Base-by-base conservation (phyloP, 2,797 vertebrate genomes). In the Molossus alvarezi region DNA sequence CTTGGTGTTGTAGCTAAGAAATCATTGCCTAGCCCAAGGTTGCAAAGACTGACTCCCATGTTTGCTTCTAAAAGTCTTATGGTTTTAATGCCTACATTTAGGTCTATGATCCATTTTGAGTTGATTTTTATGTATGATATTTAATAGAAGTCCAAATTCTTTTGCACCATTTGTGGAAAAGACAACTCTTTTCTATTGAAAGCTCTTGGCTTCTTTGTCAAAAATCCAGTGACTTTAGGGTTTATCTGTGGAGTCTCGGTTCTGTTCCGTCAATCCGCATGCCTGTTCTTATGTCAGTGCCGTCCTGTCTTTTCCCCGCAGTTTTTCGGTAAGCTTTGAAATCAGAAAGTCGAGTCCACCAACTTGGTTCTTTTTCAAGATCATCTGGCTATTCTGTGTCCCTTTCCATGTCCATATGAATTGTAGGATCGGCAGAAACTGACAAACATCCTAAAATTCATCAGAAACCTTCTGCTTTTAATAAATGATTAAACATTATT, bases 121-220 rank as follows among this genome's bases (percentile, higher is more conserved):
- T 92, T 88, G 75, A 83, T 90, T 88, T 91, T 83, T 95, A n/a
- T 85, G 41, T 72, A 18, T 69, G 41, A 29, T 62, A 25, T 79
- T 88, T 45, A 62, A 15, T 77, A 65, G 21, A n/a, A 1, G 27
- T 71, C 48, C 64, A 82, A 64, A 51, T 85, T 91, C 73, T 88
- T 96, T 92, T 75, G 64, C 45, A 17, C 12, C 37, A 80, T 53
- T 92, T 76, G 37, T 81, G 84, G 69, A 77, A 93, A 93, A 91
- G 71, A 65, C 13, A 21, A 62, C 77, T 94, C 81, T 90, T 65
- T 81, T 27, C 80, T 37, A 21, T 55, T 89, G 81, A 76, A 93
- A 79, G 75, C 25, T 91, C 83, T 92, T 84, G 27, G 37, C 3
- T 20, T 20, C 72, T 93, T 88, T 79, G 25, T 87, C 25, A 71